phyloP scores from a whole-genome alignment of 2,888 invertebrate genomes.

The Erebia ligea region DNA sequence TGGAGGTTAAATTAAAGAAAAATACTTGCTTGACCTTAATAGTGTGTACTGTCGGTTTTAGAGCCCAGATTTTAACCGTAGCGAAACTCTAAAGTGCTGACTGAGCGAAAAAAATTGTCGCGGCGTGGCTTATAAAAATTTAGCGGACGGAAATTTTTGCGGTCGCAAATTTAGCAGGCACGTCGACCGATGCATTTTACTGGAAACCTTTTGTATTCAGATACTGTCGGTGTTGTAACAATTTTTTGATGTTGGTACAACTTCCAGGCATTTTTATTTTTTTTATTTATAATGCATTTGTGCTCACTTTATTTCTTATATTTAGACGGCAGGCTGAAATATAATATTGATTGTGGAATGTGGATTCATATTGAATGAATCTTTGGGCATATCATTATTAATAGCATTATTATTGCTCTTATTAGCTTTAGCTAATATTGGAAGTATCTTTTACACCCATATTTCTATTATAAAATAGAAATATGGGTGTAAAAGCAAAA shows the following conservation, averaged over 20 bases:
- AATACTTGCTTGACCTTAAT: constrained; percentile 51
- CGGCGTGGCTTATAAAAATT: constrained; percentile 47
- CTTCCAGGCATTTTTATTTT: background rate
- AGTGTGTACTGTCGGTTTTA: constrained; percentile 54
- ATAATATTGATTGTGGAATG: no score
- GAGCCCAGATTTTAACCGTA: constrained; percentile 63
- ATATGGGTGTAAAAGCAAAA: no score
- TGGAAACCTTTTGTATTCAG: constrained; percentile 18
- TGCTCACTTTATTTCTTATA: no score
- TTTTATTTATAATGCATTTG: background rate
- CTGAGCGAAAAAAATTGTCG: constrained; percentile 54
- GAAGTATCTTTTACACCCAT: constrained; percentile 25
- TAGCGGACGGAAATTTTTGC: constrained; percentile 33
- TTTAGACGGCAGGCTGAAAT: no score
- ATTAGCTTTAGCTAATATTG: no score
- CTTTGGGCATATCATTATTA: no score
- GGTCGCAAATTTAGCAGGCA: constrained; percentile 29
- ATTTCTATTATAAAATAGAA: constrained; percentile 37
- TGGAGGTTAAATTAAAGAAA: background rate
- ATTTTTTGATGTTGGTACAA: constrained; percentile 19
- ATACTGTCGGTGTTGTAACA: background rate
- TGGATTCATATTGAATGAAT: no score
- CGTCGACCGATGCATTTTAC: constrained; percentile 30
- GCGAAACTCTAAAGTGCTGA: constrained; percentile 59
- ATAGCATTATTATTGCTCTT: no score